Percentiles rank a stretch among this genome's conserved stretches.
These are phyloP conservation scores for Hyaena hyaena DNA, from an alignment of 2,113 vertebrate species.

Conservation along the genomic window DNA sequence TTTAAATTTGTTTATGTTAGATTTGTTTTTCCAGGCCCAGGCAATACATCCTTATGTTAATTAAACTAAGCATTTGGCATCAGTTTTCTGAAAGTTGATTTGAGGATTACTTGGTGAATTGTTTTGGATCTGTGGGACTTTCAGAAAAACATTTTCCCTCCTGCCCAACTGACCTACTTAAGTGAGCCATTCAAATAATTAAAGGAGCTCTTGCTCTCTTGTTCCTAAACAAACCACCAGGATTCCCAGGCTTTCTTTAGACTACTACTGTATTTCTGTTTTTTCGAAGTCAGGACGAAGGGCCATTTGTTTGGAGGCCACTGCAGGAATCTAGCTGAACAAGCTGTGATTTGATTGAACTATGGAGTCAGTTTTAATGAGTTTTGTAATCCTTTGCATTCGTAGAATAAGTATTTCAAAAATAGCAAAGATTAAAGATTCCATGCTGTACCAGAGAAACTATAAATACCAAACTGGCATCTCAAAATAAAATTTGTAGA, in stretches of 20 bases:
- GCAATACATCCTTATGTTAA: background rate
- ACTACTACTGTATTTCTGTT: background rate
- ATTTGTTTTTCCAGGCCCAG: background rate
- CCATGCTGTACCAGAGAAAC: background rate
- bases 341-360: conserved; percentile 22
- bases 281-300: background rate
- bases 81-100: background rate
- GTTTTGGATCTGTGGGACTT: background rate
- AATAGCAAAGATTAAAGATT: conserved; percentile 38
- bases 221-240: background rate
- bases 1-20: background rate
- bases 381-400: conserved; percentile 58
- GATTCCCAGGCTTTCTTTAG: background rate
- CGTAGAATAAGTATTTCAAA: conserved; percentile 30
- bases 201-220: background rate
- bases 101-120: background rate
- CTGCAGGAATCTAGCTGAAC: background rate
- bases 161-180: background rate
- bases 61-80: conserved; percentile 44
- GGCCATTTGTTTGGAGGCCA: background rate
- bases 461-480: conserved; percentile 43
- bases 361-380: conserved; percentile 6
- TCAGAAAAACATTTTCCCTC: background rate
- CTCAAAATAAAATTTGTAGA: conserved; percentile 46
- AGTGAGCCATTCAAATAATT: background rate